Conservation (phyloP, 2,797 vertebrate genomes). For the Squalus acanthias region DNA sequence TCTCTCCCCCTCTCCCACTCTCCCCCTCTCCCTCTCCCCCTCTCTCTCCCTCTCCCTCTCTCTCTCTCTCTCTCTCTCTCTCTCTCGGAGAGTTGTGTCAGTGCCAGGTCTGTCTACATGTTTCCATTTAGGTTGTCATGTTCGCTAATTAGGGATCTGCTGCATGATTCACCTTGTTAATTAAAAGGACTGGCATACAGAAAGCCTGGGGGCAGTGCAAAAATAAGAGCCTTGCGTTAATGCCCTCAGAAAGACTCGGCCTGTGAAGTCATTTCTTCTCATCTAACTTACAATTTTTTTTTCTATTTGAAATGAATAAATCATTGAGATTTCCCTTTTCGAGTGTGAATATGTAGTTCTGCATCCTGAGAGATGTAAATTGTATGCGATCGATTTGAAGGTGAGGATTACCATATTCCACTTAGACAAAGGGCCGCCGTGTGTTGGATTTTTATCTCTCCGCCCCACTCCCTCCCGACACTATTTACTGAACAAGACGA, state of each 20-base stretch:
- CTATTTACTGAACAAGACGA: neutral
- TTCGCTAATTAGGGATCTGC: slow-evolving; percentile 98
- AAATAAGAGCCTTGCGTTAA: slow-evolving; percentile 77
- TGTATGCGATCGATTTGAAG: slow-evolving; percentile 90
- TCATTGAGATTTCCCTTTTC: slow-evolving; percentile 89
- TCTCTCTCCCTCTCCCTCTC: neutral
- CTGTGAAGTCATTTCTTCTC: slow-evolving; percentile 94
- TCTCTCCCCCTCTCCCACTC: neutral
- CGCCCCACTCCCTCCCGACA: neutral
- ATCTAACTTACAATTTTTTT: slow-evolving; percentile 97
- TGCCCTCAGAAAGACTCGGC: slow-evolving; percentile 81
- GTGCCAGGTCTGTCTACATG: slow-evolving; percentile 72
- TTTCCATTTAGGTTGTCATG: slow-evolving; percentile 94
- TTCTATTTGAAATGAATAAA: slow-evolving; percentile 98
- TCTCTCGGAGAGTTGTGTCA: slow-evolving; percentile 47
- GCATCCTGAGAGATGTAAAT: slow-evolving; percentile 94
- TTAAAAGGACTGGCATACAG: slow-evolving; percentile 97
- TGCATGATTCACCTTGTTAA: slow-evolving; percentile 99
- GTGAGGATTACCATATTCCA: slow-evolving; percentile 71
- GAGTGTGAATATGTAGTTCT: slow-evolving; percentile 80
- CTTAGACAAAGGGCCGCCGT: slow-evolving; percentile 54
- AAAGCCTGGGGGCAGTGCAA: slow-evolving; percentile 71
- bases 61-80: neutral
- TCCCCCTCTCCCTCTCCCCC: neutral
- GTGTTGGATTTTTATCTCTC: neutral